These are phyloP conservation scores for Salpingus planirostris DNA, from an alignment of 2,888 invertebrate genomes.

Conservation along the genomic window DNA sequence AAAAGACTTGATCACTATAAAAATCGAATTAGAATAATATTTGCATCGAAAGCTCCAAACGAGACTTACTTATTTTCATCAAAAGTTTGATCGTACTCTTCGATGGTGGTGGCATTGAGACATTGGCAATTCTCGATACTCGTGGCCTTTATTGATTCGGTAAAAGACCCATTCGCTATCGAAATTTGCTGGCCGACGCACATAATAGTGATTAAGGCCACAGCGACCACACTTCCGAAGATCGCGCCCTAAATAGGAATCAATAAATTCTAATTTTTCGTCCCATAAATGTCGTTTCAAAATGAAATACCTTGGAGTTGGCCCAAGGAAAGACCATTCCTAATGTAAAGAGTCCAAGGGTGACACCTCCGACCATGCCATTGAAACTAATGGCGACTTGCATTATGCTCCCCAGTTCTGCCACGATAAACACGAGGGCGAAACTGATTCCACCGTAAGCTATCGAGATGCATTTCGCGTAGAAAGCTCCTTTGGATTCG, in stretches of 20 bases:
- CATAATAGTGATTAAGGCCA: constrained; percentile 53
- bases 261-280: constrained; percentile 4
- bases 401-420: constrained; percentile 77
- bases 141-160: constrained; percentile 41
- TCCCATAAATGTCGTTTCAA: too few relatives aligned
- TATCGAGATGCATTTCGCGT: constrained; percentile 62
- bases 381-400: constrained; percentile 84
- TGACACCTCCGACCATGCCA: constrained; percentile 82
- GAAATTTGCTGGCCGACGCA: constrained; percentile 61
- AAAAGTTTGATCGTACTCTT: too few relatives aligned
- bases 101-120: constrained; percentile 32
- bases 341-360: constrained; percentile 75
- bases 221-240: constrained; percentile 52
- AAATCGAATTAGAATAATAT: too few relatives aligned
- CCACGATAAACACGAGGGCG: constrained; percentile 70
- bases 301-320: constrained; percentile 58
- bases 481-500: constrained; percentile 65
- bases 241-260: constrained; percentile 50
- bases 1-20: constrained; percentile 29
- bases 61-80: too few relatives aligned
- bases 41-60: too few relatives aligned
- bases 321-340: constrained; percentile 87
- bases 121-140: constrained; percentile 49
- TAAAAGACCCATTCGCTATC: constrained; percentile 41
- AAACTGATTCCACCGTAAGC: constrained; percentile 59